Percentiles rank a stretch among this genome's conserved stretches.
These are phyloP conservation scores for Sarotherodon lohbergeri DNA, from an alignment of 2,113 vertebrate genomes.

Conservation along the genomic window DNA sequence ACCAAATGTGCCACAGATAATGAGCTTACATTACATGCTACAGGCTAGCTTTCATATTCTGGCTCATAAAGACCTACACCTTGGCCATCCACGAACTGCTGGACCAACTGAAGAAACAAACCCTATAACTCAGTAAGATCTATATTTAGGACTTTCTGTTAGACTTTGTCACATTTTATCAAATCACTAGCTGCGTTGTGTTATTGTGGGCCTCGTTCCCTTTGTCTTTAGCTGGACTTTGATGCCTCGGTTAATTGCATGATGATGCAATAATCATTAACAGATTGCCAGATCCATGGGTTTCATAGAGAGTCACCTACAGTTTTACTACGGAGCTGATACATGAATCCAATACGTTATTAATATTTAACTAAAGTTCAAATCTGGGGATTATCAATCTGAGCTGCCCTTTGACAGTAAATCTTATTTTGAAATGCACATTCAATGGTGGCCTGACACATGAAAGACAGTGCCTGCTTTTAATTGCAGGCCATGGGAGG, in stretches of 20 bases:
- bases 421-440: neutral
- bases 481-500: constrained; percentile 1
- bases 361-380: neutral
- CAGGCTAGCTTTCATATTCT: neutral
- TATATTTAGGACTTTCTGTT: neutral
- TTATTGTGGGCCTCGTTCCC: constrained; percentile 3
- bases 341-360: neutral
- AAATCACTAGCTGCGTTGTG: neutral
- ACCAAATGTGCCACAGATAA: neutral
- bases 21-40: neutral
- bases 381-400: neutral
- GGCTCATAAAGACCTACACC: neutral
- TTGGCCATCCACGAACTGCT: neutral
- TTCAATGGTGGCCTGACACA: neutral
- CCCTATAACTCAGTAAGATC: neutral
- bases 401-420: neutral
- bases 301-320: neutral
- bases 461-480: neutral
- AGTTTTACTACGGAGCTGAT: neutral
- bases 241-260: constrained; percentile 3
- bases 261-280: constrained; percentile 54
- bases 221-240: constrained; percentile 55
- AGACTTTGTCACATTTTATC: constrained; percentile 12
- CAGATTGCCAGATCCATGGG: neutral
- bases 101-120: neutral